These are phyloP conservation scores for Cryptotermes secundus DNA, from an alignment of 1,140 invertebrate genomes.

Conservation along the genomic window DNA sequence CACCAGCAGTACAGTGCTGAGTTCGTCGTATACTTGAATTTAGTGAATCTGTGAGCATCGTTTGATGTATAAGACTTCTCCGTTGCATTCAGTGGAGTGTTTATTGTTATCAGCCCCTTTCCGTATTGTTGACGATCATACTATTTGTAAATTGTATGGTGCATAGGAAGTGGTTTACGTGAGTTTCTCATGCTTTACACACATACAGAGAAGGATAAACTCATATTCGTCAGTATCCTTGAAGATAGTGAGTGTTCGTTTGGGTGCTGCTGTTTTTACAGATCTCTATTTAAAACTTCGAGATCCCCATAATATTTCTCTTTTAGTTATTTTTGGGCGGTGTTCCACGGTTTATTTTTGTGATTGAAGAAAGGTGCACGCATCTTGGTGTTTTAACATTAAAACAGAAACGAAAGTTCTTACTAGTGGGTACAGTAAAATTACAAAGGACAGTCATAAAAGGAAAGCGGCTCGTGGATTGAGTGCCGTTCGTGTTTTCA, in stretches of 20 bases:
- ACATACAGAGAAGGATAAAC: not conserved
- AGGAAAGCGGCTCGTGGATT: not conserved
- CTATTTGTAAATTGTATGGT: not conserved
- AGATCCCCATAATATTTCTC: not conserved
- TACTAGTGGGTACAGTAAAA: not conserved
- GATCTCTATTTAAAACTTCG: not conserved
- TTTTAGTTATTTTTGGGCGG: conserved; percentile 20
- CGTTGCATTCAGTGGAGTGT: not conserved
- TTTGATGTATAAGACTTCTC: not conserved
- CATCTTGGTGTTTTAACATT: conserved; percentile 2
- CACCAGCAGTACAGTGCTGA: not conserved
- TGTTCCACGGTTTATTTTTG: conserved; percentile 5
- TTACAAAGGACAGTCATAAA: not conserved
- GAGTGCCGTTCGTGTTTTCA: too few relatives aligned
- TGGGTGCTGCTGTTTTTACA: not conserved
- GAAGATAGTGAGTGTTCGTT: not conserved
- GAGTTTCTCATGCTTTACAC: not conserved
- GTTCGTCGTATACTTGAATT: not conserved
- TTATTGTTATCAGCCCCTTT: not conserved
- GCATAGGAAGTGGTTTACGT: not conserved
- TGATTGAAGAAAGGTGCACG: not conserved
- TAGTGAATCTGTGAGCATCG: not conserved
- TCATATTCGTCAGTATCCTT: not conserved
- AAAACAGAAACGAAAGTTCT: not conserved
- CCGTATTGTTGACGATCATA: not conserved